Percentiles rank a stretch among this genome's conserved stretches.
phyloP scores from a whole-genome alignment of 2,797 vertebrate genomes.

The Lemur catta region DNA sequence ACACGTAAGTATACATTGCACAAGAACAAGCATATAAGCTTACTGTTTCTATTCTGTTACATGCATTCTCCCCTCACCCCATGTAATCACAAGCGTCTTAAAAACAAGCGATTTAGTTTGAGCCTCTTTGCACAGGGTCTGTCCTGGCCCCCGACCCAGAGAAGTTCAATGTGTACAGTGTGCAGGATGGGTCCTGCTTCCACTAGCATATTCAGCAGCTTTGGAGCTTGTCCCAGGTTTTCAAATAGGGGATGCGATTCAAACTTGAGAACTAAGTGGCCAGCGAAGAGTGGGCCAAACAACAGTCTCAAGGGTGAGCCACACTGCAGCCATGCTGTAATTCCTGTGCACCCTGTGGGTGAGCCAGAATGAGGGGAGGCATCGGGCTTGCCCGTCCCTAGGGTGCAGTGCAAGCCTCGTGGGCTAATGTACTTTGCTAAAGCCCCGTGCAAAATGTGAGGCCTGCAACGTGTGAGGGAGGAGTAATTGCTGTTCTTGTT shows the following conservation, averaged over 20 bases:
- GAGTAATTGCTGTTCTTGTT: not conserved
- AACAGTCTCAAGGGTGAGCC: not conserved
- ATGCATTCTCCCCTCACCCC: not conserved
- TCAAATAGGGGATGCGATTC: not conserved
- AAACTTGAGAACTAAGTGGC: not conserved
- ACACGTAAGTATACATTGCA: not conserved
- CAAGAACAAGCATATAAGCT: fast-evolving
- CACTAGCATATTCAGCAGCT: not conserved
- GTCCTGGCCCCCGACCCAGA: not conserved
- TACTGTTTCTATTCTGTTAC: not conserved
- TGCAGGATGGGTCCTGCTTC: not conserved
- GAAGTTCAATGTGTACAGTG: not conserved
- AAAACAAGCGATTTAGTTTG: not conserved
- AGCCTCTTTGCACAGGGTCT: not conserved
- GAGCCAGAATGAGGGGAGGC: not conserved
- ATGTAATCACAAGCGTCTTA: not conserved
- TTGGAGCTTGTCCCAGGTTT: not conserved
- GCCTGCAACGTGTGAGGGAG: not conserved
- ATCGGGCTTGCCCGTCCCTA: fast-evolving
- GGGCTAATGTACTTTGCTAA: not conserved
- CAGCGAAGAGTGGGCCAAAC: not conserved
- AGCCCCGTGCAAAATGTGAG: not conserved
- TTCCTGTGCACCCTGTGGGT: too few species aligned
- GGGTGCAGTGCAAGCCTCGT: fast-evolving
- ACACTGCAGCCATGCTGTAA: not conserved